These are phyloP conservation scores for Nothura maculosa DNA, from an alignment of 2,797 vertebrate genomes.

Conservation along the genomic window DNA sequence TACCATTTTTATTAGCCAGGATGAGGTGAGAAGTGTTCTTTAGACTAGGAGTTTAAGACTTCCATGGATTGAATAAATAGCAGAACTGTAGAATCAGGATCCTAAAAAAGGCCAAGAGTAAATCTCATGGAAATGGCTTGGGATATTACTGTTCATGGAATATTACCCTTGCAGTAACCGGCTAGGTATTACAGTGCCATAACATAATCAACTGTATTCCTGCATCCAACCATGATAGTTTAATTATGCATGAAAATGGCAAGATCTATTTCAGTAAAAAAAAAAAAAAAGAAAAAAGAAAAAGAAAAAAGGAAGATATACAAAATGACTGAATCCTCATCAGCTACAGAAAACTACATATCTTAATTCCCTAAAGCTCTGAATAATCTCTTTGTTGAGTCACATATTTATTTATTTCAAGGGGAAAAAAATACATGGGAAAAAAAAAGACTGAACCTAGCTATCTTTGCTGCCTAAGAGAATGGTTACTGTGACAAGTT, in stretches of 20 bases:
- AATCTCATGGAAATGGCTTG: background rate
- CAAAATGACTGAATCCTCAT: rapidly evolving
- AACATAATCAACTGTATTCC: background rate
- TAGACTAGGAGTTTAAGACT: background rate
- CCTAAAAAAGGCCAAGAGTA: background rate
- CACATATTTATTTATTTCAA: background rate
- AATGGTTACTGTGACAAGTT: background rate
- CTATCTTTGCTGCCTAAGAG: background rate
- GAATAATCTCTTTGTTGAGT: background rate
- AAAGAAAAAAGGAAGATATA: background rate
- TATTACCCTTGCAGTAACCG: background rate
- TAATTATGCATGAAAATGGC: background rate
- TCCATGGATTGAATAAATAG: background rate
- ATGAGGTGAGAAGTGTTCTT: background rate
- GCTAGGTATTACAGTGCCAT: background rate
- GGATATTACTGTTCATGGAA: background rate
- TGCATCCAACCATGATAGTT: background rate
- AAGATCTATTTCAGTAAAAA: background rate
- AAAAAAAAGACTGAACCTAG: background rate
- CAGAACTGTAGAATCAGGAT: background rate
- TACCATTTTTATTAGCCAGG: background rate
- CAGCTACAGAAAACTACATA: background rate
- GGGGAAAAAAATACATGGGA: background rate
- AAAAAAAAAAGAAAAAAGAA: background rate
- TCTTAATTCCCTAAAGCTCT: background rate